Evolutionary conservation across 2,113 vertebrate genomes (phyloP).

Genomic region (Erythrocercus mccallii): DNA sequence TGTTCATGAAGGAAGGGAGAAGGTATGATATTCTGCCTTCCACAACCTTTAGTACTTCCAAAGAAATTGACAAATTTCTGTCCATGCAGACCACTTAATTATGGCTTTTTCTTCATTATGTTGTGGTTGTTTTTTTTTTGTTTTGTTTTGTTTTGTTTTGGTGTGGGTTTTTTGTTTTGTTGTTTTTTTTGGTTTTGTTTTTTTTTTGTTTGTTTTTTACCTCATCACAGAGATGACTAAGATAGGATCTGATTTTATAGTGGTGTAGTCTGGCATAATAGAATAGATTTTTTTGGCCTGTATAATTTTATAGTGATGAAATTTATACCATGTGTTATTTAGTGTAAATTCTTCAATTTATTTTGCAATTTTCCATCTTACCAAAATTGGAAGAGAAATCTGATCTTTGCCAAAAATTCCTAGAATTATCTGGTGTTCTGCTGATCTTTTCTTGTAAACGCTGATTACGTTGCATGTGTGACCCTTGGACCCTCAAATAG

Average conservation of each 20-base stretch:
- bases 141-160: no score
- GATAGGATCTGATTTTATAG: background rate
- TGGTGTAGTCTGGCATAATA: background rate
- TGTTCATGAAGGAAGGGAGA: background rate
- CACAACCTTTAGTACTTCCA: background rate
- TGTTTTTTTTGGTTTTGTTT: no score
- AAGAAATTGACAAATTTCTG: background rate
- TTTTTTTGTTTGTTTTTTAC: background rate
- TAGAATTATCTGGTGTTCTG: background rate
- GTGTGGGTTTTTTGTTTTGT: rapidly evolving
- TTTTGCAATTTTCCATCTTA: background rate
- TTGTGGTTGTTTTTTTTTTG: background rate
- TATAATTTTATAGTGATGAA: rapidly evolving
- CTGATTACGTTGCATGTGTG: background rate
- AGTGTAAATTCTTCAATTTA: background rate
- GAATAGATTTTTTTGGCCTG: background rate
- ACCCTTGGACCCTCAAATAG: background rate
- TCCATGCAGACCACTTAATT: background rate
- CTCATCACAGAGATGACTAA: background rate
- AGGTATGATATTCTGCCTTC: background rate
- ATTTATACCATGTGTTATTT: background rate
- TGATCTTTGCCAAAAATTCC: background rate
- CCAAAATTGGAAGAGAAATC: background rate
- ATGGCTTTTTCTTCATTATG: background rate
- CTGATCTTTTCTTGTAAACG: background rate